Conservation (phyloP, 2,797 vertebrate species). For the Australoheros facetus region DNA sequence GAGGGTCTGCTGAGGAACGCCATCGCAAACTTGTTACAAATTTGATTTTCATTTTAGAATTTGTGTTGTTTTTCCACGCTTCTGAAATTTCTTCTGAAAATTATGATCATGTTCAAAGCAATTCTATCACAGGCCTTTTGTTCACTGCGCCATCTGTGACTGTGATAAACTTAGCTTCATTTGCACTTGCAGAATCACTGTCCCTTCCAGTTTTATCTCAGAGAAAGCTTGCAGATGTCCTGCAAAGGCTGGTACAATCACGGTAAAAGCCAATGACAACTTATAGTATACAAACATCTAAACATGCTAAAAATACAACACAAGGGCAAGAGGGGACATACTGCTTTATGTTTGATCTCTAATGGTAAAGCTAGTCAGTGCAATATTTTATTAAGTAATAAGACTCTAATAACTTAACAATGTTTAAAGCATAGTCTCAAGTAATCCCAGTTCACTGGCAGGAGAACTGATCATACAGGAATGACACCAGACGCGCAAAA, state of each 20-base stretch:
- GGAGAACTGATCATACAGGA: neutral
- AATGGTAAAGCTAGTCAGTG: neutral
- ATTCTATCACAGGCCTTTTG: conserved; percentile 41
- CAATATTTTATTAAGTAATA: neutral
- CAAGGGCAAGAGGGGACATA: neutral
- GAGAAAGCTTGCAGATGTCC: conserved; percentile 25
- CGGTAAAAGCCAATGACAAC: neutral
- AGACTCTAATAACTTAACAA: neutral
- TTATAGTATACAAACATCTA: neutral
- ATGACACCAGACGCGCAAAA: neutral
- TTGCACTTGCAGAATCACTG: conserved; percentile 24
- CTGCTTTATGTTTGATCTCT: neutral
- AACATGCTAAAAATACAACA: neutral
- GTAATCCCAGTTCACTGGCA: neutral
- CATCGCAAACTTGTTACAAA: neutral
- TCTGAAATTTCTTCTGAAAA: conserved; percentile 5
- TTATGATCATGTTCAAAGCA: conserved; percentile 12
- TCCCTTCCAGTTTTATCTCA: conserved; percentile 13
- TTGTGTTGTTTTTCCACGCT: neutral
- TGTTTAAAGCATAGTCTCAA: neutral
- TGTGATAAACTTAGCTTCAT: conserved; percentile 38
- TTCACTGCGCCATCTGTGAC: conserved; percentile 52
- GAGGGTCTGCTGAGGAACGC: conserved; percentile 81
- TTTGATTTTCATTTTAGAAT: neutral
- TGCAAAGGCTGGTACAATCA: conserved; percentile 12